phyloP scores from a whole-genome alignment of 2,113 vertebrate species.

The Ailurus styani region DNA sequence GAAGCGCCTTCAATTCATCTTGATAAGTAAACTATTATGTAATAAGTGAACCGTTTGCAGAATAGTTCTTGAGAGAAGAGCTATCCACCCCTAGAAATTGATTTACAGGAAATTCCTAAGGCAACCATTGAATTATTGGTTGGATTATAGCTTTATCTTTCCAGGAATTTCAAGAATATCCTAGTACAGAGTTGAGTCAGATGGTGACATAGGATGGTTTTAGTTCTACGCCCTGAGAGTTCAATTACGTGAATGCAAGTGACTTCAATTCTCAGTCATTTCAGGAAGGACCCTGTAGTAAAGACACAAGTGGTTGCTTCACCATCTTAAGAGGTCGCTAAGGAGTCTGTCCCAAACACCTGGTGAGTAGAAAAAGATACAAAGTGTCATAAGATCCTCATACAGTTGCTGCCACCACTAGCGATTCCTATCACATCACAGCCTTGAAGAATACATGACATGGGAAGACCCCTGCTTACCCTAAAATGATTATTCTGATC shows the following conservation, averaged over 20 bases:
- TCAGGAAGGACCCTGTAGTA: background rate
- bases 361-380: background rate
- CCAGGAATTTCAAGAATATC: background rate
- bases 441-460: background rate
- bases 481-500: background rate
- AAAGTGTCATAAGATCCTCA: background rate
- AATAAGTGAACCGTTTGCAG: background rate
- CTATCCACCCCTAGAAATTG: background rate
- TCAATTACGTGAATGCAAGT: background rate
- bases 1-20: background rate
- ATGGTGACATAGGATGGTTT: background rate
- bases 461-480: fast-evolving
- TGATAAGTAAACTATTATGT: background rate
- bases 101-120: background rate
- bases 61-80: background rate
- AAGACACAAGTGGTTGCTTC: no score
- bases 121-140: background rate
- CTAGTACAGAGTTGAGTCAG: background rate
- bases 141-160: background rate
- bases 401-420: background rate
- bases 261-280: background rate
- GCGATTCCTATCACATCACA: background rate
- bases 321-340: background rate
- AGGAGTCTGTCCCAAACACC: background rate
- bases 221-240: background rate